A percentile compares a stretch with the other conserved stretches of the same genome.
phyloP scores from a whole-genome alignment of 2,113 vertebrate genomes.

The Heloderma charlesbogerti region DNA sequence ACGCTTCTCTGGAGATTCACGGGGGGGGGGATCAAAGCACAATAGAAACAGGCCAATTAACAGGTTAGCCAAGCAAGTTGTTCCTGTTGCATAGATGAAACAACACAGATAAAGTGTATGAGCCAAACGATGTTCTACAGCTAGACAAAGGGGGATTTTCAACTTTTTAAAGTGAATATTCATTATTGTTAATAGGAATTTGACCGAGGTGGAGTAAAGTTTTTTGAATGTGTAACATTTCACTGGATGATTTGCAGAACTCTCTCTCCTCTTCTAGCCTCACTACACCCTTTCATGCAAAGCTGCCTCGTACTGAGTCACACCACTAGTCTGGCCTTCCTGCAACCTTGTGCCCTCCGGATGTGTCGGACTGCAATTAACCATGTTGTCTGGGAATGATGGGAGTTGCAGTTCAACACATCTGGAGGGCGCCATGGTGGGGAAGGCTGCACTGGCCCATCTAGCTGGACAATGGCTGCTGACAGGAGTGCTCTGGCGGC shows the following conservation, averaged over 20 bases:
- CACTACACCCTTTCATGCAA: background rate
- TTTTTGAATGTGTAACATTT: background rate
- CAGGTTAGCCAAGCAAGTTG: background rate
- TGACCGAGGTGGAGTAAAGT: background rate
- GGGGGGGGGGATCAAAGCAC: conserved; percentile 67
- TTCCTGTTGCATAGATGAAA: background rate
- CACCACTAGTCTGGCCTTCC: background rate
- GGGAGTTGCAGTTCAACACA: no score
- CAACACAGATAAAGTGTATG: background rate
- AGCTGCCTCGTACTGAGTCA: background rate
- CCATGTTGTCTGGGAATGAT: no score
- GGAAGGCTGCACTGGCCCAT: no score
- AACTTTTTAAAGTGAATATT: background rate
- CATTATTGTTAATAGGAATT: background rate
- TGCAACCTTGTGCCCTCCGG: background rate
- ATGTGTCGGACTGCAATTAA: background rate
- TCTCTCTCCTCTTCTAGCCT: background rate
- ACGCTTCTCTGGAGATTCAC: conserved; percentile 70
- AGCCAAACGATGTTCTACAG: background rate
- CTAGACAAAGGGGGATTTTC: background rate
- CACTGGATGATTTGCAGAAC: background rate
- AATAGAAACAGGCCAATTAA: conserved; percentile 70
- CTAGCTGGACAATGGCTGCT: no score
- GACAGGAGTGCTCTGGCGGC: no score
- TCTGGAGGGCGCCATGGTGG: no score